Evolutionary conservation across 2,113 vertebrate species (phyloP).

Genomic region (Rhodinocichla rosea): DNA sequence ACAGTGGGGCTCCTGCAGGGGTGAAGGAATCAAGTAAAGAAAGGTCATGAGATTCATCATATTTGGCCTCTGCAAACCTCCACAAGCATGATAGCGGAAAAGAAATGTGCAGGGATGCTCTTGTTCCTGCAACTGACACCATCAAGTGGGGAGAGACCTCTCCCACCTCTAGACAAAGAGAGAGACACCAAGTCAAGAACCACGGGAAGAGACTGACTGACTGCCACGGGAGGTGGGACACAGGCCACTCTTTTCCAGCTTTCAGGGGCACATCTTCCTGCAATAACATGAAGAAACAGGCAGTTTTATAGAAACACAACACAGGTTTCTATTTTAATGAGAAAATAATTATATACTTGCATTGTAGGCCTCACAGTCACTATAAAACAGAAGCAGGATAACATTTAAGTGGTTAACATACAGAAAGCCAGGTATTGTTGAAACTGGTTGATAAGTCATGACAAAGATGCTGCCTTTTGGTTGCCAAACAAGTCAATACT

Average conservation of each 20-base stretch:
- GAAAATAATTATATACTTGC: constrained; percentile 96
- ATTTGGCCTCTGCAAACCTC: neutral
- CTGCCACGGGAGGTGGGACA: neutral
- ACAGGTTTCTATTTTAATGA: constrained; percentile 90
- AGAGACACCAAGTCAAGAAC: neutral
- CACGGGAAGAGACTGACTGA: accelerated
- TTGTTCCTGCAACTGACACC: neutral
- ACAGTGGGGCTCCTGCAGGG: neutral
- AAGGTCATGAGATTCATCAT: neutral
- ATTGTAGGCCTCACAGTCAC: constrained; percentile 87
- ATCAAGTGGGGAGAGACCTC: neutral
- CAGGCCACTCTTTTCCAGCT: neutral
- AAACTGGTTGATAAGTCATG: constrained; percentile 64
- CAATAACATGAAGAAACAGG: neutral
- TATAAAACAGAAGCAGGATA: constrained; percentile 89
- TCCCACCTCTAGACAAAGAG: neutral
- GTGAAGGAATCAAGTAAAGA: neutral
- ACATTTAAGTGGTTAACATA: constrained; percentile 91
- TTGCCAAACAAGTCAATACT: constrained; percentile 51
- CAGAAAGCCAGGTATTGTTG: constrained; percentile 70
- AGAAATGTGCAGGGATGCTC: neutral
- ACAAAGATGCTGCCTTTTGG: constrained; percentile 49
- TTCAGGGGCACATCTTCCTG: neutral
- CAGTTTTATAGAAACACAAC: constrained; percentile 61
- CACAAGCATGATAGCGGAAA: neutral